phyloP scores from a whole-genome alignment of 2,797 vertebrate genomes.

The Onychomys leucogaster region DNA sequence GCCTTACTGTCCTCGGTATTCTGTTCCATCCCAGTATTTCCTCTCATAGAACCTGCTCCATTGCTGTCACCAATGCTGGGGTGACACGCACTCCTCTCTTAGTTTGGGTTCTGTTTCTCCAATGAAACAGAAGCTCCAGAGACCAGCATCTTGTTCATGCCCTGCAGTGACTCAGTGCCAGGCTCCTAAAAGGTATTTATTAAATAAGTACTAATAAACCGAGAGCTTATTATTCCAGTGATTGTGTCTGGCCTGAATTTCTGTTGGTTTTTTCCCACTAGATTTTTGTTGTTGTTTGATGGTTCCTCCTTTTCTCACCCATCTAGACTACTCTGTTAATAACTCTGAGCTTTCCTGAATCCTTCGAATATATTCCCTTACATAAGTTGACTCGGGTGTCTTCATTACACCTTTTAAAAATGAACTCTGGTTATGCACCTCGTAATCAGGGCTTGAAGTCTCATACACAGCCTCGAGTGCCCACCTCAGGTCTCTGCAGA shows the following conservation, averaged over 20 bases:
- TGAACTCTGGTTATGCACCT: background rate
- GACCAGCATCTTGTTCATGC: background rate
- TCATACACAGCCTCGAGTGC: background rate
- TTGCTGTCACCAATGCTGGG: background rate
- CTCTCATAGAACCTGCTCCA: background rate
- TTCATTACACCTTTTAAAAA: constrained; percentile 47
- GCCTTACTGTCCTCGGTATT: background rate
- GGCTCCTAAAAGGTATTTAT: background rate
- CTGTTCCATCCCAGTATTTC: background rate
- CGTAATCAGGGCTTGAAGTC: constrained; percentile 10
- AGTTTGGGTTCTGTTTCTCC: background rate
- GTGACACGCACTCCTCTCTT: background rate
- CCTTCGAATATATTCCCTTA: background rate
- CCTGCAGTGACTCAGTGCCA: background rate
- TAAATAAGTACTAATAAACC: background rate
- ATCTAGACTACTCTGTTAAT: background rate
- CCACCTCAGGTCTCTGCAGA: background rate
- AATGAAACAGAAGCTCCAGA: background rate
- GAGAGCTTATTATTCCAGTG: background rate
- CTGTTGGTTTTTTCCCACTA: background rate
- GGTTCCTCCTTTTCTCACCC: background rate
- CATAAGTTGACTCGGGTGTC: constrained; percentile 12
- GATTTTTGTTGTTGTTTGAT: background rate
- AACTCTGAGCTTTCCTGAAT: background rate
- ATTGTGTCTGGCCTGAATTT: background rate